phyloP scores from a whole-genome alignment of 2,888 invertebrate genomes.

The Eulithis prunata region DNA sequence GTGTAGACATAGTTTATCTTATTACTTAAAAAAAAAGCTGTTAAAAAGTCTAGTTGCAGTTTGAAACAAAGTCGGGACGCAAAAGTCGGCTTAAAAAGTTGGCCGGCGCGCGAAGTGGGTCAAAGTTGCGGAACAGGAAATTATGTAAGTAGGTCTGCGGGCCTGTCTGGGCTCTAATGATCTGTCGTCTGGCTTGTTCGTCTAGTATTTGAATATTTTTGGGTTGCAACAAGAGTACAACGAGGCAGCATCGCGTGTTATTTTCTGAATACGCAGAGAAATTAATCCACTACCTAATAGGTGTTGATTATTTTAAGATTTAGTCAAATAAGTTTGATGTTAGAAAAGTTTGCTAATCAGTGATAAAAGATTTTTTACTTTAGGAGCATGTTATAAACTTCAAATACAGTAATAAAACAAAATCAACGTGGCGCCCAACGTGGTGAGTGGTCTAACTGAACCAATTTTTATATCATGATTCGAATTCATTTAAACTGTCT shows the following conservation, averaged over 20 bases:
- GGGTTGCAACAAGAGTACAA: constrained; percentile 2
- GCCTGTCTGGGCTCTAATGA: constrained; percentile 36
- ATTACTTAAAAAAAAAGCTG: constrained; percentile 7
- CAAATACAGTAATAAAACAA: neutral
- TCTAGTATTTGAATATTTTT: constrained; percentile 21
- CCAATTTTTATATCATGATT: neutral
- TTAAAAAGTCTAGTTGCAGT: constrained; percentile 22
- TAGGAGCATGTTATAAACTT: no score
- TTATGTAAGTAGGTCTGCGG: constrained; percentile 63
- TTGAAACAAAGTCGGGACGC: constrained; percentile 35
- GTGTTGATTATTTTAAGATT: no score
- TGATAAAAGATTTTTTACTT: no score
- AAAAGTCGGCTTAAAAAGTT: constrained; percentile 61
- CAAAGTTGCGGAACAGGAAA: constrained; percentile 63
- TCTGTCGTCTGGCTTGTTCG: constrained; percentile 28
- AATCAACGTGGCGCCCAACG: no score
- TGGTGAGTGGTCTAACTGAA: neutral
- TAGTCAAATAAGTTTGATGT: no score
- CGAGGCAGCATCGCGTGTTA: no score
- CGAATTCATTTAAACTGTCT: neutral
- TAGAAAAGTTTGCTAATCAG: no score
- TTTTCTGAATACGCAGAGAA: no score
- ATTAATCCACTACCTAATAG: no score
- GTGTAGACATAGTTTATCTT: neutral
- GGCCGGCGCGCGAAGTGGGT: constrained; percentile 65